Base-by-base conservation (phyloP, 2,113 vertebrate genomes). In the Chaetura pelagica region DNA sequence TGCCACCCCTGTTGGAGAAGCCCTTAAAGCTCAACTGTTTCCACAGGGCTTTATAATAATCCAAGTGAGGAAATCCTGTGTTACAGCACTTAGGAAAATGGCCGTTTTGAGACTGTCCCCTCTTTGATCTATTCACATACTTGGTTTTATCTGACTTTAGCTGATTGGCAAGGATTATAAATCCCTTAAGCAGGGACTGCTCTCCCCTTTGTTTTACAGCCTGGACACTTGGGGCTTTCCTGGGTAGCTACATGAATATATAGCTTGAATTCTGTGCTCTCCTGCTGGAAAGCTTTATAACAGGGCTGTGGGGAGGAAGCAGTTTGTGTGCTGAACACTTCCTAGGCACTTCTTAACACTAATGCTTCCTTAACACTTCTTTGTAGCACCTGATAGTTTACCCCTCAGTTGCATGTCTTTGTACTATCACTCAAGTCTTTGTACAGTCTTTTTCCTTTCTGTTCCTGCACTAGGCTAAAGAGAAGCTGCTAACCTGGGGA, bases 61-160 rank as follows among this genome's bases (percentile, higher is more conserved):
- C 89, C 82, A 80, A 85, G 74, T 59, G 61, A 95, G 93, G 93
- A 94, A 96, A 96, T 94, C 90, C 92, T 74, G 51, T 90, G 49
- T 92, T 93, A 89, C 48, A 82, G 77, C 78, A 90, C 81, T 89
- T 90, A 94, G 0, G 13, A 90, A 87, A 91, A 92, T 87, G 87
- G 87, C 80, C n/a, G 12, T 91, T 95, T 94, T 79, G 81, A 92
- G 87, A 66, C 63, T 49, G 24, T 44, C 52, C 7, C 14, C 32
- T 4, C 34, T 94, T 89, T 88, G 91, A 91, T 95, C 58, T 89
- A 2, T 57, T 92, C 72, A 54, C 75, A 42, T 71, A 82, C 66
- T 91, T 84, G 52, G 16, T 94, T 40, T 93, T 85, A 52, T 81
- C 72, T 78, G 92, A 76, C 63, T 84, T 80, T 1, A 78, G 59